phyloP scores from a whole-genome alignment of 1,140 invertebrate genomes.

The Drosophila mojavensis region DNA sequence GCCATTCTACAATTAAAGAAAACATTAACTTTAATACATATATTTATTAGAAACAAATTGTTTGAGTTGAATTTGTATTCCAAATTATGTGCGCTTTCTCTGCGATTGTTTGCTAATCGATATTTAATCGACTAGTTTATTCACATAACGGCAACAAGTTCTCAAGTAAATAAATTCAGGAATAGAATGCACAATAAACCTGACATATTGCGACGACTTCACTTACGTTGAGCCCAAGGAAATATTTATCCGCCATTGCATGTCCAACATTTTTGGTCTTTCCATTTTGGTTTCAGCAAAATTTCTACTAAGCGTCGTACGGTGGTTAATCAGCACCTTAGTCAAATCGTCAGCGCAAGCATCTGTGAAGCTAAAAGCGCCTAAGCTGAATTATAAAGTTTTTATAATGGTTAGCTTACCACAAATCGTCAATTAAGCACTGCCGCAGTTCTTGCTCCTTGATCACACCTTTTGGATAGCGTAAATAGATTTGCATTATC shows the following conservation, averaged over 20 bases:
- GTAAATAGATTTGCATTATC: slow-evolving; percentile 80
- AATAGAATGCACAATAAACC: no score
- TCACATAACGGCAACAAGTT: no score
- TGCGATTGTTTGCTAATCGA: no score
- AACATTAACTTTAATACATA: no score
- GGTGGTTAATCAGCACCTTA: slow-evolving; percentile 78
- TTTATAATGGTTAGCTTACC: slow-evolving; percentile 38
- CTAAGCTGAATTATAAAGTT: not conserved
- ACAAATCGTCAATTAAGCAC: slow-evolving; percentile 71
- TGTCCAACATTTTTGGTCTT: slow-evolving; percentile 69
- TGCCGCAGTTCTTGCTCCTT: slow-evolving; percentile 77
- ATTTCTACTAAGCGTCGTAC: slow-evolving; percentile 74
- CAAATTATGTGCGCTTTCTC: no score
- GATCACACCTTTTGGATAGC: slow-evolving; percentile 72
- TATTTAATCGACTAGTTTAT: no score
- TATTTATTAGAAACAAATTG: not conserved
- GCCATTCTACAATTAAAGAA: slow-evolving; percentile 35
- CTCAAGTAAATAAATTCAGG: no score
- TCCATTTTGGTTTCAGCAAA: slow-evolving; percentile 74
- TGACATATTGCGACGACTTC: not conserved
- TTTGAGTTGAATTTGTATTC: no score
- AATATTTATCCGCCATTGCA: slow-evolving; percentile 83
- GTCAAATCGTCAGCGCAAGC: slow-evolving; percentile 75
- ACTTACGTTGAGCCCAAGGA: slow-evolving; percentile 68
- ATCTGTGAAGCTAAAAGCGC: slow-evolving; percentile 61